Evolutionary conservation across 1,140 invertebrate species (phyloP).

Genomic region (Drosophila tropicalis): DNA sequence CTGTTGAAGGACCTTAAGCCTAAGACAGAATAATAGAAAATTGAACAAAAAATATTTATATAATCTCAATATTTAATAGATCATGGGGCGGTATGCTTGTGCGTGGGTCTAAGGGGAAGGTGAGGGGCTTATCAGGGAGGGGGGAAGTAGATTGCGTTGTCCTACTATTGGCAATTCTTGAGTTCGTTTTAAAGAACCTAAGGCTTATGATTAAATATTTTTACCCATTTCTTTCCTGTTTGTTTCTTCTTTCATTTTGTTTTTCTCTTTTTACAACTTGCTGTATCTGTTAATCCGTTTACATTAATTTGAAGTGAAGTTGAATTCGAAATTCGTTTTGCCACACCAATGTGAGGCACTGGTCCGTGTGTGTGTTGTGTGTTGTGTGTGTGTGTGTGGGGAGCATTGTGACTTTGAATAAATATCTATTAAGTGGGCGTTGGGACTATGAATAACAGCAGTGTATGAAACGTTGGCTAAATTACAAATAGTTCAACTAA

Average conservation of each 20-base stretch:
- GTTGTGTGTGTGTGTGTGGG: neutral
- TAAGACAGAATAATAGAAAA: constrained; percentile 26
- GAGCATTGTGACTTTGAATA: constrained; percentile 31
- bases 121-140: neutral
- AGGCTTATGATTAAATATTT: constrained; percentile 65
- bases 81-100: neutral
- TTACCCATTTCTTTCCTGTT: too few relatives aligned
- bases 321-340: constrained; percentile 4
- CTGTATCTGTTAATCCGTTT: constrained; percentile 25
- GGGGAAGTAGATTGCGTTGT: constrained; percentile 6
- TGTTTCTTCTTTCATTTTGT: neutral
- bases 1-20: constrained; percentile 27
- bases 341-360: neutral
- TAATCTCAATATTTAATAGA: constrained; percentile 63
- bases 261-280: constrained; percentile 37
- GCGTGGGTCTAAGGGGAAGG: neutral
- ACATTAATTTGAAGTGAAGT: constrained; percentile 24
- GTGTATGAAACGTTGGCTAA: constrained; percentile 45
- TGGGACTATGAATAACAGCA: constrained; percentile 41
- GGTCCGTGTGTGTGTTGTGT: neutral
- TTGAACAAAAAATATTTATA: constrained; percentile 31
- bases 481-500: constrained; percentile 64
- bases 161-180: constrained; percentile 44
- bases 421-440: constrained; percentile 41
- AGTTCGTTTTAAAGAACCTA: constrained; percentile 50